Conservation (phyloP, 2,113 vertebrate species). For the Cinclus mexicanus region DNA sequence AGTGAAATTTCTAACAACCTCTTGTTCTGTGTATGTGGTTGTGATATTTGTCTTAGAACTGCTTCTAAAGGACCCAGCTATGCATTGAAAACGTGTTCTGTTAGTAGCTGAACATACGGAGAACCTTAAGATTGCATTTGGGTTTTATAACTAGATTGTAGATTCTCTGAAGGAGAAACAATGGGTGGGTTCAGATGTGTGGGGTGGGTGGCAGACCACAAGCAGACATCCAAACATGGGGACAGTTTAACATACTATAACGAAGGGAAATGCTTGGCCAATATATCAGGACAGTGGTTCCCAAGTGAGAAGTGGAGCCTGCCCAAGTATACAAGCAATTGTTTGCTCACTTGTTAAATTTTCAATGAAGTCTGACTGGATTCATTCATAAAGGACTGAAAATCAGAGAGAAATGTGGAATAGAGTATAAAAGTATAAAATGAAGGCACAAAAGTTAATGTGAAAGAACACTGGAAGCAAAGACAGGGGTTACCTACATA, state of each 20-base stretch:
- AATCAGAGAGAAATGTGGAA: background rate
- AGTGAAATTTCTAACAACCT: background rate
- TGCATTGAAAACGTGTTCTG: background rate
- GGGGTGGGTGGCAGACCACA: background rate
- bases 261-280: background rate
- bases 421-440: background rate
- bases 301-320: background rate
- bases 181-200: background rate
- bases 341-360: slow-evolving; percentile 23
- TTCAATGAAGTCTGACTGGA: background rate
- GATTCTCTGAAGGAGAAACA: background rate
- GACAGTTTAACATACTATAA: background rate
- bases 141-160: background rate
- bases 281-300: background rate
- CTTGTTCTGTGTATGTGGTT: background rate
- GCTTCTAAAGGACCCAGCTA: background rate
- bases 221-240: accelerated
- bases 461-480: background rate
- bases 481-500: background rate
- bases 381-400: background rate
- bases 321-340: background rate
- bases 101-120: background rate
- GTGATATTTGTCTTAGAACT: background rate
- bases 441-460: background rate
- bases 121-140: background rate